Conservation (phyloP, 53 echinoderm and acorn worm genomes). For the Temnopleurus reevesii region DNA sequence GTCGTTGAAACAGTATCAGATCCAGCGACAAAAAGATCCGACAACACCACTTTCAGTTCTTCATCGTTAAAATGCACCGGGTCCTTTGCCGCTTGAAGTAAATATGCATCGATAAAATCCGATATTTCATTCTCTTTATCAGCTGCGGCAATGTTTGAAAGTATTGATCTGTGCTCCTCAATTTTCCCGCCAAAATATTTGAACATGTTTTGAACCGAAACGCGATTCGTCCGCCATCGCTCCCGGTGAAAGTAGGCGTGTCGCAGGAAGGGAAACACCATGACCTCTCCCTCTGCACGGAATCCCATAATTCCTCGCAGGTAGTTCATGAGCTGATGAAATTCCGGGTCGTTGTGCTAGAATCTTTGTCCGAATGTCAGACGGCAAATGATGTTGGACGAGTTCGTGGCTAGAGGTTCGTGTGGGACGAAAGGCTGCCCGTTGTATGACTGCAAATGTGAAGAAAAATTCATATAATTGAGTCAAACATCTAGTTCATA, state of each 20-base stretch:
- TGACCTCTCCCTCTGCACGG: conserved; percentile 51
- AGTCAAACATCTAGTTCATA: too few relatives aligned
- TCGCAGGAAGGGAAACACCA: conserved; percentile 45
- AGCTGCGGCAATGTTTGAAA: not conserved
- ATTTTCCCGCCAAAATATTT: conserved; percentile 48
- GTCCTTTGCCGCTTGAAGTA: conserved; percentile 42
- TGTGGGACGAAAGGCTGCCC: conserved; percentile 41
- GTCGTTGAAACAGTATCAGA: conserved; percentile 67
- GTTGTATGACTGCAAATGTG: not conserved
- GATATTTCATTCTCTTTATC: conserved; percentile 33
- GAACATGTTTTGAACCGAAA: not conserved
- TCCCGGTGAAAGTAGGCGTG: conserved; percentile 13
- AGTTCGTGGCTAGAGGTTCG: conserved; percentile 47
- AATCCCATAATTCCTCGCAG: conserved; percentile 60
- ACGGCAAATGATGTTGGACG: conserved; percentile 63
- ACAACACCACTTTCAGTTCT: conserved; percentile 43
- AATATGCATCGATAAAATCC: conserved; percentile 68
- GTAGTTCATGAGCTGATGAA: conserved; percentile 50
- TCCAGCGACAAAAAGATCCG: conserved; percentile 45
- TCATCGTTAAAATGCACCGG: conserved; percentile 46
- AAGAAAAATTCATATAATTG: not conserved
- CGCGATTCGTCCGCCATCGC: conserved; percentile 17
- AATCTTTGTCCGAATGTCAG: conserved; percentile 59
- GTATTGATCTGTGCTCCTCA: conserved; percentile 15
- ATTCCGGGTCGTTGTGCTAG: conserved; percentile 61